Conservation (phyloP, 2,113 vertebrate genomes). For the Camelus bactrianus region DNA sequence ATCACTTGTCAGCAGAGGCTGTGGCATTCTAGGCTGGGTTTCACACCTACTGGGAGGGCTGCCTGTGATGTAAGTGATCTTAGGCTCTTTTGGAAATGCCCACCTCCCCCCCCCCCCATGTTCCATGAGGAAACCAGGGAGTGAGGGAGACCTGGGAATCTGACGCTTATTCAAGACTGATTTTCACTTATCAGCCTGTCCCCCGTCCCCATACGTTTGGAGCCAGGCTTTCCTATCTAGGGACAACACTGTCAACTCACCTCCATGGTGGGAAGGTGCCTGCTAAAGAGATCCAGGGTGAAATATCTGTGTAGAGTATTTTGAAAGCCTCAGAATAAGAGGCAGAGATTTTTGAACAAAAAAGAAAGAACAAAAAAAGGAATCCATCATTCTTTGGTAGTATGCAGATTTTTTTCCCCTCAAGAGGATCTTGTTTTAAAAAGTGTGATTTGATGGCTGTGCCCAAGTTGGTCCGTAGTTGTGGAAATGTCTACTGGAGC, state of each 20-base stretch:
- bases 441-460: not conserved
- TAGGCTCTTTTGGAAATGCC: not conserved
- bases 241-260: not conserved
- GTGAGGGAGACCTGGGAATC: not conserved
- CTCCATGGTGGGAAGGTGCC: not conserved
- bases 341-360: not conserved
- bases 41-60: slow-evolving; percentile 56
- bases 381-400: not conserved
- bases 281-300: not conserved
- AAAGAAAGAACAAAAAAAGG: not conserved
- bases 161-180: not conserved
- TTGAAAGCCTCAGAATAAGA: not conserved
- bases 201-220: not conserved
- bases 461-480: not conserved
- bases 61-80: slow-evolving; percentile 53
- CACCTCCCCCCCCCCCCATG: not conserved
- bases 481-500: not conserved
- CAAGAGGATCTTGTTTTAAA: not conserved
- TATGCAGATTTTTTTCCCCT: not conserved
- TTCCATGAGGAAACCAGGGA: not conserved
- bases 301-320: not conserved
- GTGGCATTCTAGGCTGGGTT: slow-evolving; percentile 37
- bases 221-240: slow-evolving; percentile 2
- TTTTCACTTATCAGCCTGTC: slow-evolving; percentile 15
- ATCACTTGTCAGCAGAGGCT: slow-evolving; percentile 56